A percentile compares a stretch with the other conserved stretches of the same genome.
These are phyloP conservation scores for Phymastichus coffea DNA, from an alignment of 1,140 invertebrate genomes.

Conservation along the genomic window DNA sequence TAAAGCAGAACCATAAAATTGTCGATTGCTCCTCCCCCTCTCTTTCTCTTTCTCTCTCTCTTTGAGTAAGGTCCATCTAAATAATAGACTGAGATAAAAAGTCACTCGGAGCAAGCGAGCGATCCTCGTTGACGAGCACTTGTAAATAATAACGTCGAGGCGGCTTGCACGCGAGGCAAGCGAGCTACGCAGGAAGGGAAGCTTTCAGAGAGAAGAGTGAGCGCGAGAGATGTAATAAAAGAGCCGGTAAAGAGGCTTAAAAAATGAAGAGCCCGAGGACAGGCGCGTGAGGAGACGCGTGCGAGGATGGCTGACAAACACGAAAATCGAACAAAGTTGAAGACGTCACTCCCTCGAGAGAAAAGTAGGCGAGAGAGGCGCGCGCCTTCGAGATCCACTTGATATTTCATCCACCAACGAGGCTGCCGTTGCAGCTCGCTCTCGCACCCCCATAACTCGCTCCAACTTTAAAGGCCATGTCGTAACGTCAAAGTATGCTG, in stretches of 20 bases:
- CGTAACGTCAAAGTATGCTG: slow-evolving; percentile 19
- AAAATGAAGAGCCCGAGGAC: too few relatives aligned
- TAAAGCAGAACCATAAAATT: too few relatives aligned
- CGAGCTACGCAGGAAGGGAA: background rate
- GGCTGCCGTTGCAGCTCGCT: background rate
- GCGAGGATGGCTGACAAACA: too few relatives aligned
- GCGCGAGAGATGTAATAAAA: too few relatives aligned
- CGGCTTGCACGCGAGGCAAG: background rate
- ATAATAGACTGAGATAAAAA: too few relatives aligned
- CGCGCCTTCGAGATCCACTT: slow-evolving; percentile 26
- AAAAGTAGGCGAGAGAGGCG: background rate
- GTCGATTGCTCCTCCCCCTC: too few relatives aligned
- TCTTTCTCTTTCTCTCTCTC: too few relatives aligned
- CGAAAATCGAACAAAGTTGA: background rate
- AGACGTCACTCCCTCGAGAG: background rate
- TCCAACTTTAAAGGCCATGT: slow-evolving; percentile 31
- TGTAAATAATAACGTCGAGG: slow-evolving; percentile 23
- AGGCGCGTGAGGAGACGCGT: background rate
- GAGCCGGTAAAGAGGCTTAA: too few relatives aligned
- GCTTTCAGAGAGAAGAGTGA: background rate
- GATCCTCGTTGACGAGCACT: slow-evolving; percentile 1
- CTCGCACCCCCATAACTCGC: slow-evolving; percentile 22
- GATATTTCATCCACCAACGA: slow-evolving; percentile 32
- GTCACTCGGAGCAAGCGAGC: background rate
- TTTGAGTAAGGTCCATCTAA: too few relatives aligned